phyloP scores from a whole-genome alignment of 1,140 invertebrate genomes.

The Branchinecta lynchi region DNA sequence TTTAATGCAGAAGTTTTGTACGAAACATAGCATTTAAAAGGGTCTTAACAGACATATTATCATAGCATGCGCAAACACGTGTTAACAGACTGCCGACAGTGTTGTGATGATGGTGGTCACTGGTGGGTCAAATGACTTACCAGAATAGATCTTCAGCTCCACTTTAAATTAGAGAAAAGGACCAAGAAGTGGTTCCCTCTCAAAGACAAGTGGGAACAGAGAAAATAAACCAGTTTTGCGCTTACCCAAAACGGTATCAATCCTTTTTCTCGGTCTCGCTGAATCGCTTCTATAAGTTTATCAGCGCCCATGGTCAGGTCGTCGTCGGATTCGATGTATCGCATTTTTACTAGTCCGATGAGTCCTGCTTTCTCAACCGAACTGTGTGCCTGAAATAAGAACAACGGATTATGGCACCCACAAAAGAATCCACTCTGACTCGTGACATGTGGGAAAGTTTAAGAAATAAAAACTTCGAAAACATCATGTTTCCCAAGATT shows the following conservation, averaged over 20 bases:
- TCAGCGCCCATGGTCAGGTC: slow-evolving; percentile 67
- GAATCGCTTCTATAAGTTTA: slow-evolving; percentile 58
- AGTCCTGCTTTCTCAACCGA: slow-evolving; percentile 90
- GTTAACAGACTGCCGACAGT: too few relatives aligned
- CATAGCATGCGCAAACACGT: too few relatives aligned
- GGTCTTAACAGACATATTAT: too few relatives aligned
- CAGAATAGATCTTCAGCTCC: neutral
- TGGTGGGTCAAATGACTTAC: neutral
- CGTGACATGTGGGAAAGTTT: too few relatives aligned
- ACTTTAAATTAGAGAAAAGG: neutral
- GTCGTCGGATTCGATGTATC: slow-evolving; percentile 66
- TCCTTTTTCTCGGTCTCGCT: slow-evolving; percentile 64
- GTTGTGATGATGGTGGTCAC: too few relatives aligned
- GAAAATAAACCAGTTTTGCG: slow-evolving; percentile 24
- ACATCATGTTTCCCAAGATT: too few relatives aligned
- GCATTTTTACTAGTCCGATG: slow-evolving; percentile 76
- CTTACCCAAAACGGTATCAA: slow-evolving; percentile 91
- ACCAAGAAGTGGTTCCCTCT: neutral
- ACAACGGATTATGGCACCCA: too few relatives aligned
- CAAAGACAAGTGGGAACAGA: slow-evolving; percentile 13
- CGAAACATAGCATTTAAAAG: too few relatives aligned
- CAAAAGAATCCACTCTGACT: too few relatives aligned
- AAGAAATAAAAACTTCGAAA: too few relatives aligned
- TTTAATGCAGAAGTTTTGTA: too few relatives aligned
- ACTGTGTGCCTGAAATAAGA: slow-evolving; percentile 57